Evolutionary conservation across 1,140 invertebrate species (phyloP), one percentile per base, ranked within the genome.

Genomic region (Drosophila miranda): DNA sequence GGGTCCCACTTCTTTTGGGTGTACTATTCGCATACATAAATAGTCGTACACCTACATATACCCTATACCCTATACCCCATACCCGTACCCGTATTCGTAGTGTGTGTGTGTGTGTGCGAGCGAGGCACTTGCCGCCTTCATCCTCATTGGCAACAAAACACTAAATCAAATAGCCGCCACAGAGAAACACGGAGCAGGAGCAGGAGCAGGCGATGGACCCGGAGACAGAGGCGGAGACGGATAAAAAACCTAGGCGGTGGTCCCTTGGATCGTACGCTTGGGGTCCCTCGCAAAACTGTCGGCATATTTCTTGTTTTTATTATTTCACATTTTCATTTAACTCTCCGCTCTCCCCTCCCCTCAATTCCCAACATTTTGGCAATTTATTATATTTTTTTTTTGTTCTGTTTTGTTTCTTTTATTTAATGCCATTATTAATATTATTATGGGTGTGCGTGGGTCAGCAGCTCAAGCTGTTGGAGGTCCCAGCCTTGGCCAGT

Each of bases 111-210:
- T 61, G 52, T 68, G 48, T 77, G 66, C 23, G 50, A 28, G 64
- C 59, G 54, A 42, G 58, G 60, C 78, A 81, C 71, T 75, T 75
- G 72, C 72, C 61, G 72, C 72, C 70, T 72, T 73, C 41, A 56
- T 56, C 69, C 58, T 63, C 43, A 55, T 67, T 46, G 61, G 49
- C 61, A 67, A 38, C 43, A 44, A 38, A 38, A 56, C 75, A 72
- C 62, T 84, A 86, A 86, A 84, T 86, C 81, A 84, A 74, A 62
- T 63, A 77, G 63, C 72, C 67, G 72, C 72, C 80, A 66, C 62
- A 75, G 34, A 38, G 34, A 38, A 38, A 13, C 34, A 38, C 11
- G 60, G 49, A 51, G 43, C 57, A 46, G 26, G 42, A 14, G 26
- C 3, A n/a, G 13, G 23, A 13, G 4, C 3, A 21, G 44, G 30